Conservation (phyloP, 2,888 invertebrate species). For the Sarcophaga variegata region DNA sequence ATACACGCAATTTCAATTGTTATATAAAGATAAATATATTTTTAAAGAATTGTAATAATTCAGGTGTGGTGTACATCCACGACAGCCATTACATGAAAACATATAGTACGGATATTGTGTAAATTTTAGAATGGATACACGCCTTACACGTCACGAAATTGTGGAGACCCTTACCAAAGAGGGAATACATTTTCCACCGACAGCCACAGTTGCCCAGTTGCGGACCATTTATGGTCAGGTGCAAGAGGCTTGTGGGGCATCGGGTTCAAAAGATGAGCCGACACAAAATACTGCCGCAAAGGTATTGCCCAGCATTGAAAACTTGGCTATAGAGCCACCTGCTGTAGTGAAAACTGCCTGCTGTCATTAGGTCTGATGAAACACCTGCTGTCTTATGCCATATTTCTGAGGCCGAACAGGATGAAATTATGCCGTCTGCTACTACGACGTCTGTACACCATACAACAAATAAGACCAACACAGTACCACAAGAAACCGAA, state of each 20-base stretch:
- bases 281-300: too few species aligned
- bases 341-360: too few species aligned
- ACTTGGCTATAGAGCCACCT: too few species aligned
- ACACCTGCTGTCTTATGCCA: too few species aligned
- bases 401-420: too few species aligned
- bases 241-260: too few species aligned
- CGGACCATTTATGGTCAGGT: not conserved
- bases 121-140: not conserved
- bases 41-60: not conserved
- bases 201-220: constrained; percentile 17
- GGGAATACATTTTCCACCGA: not conserved
- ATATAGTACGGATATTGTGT: not conserved
- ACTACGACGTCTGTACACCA: not conserved
- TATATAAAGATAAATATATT: too few species aligned
- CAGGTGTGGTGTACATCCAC: constrained; percentile 5
- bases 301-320: too few species aligned
- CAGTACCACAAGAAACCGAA: not conserved
- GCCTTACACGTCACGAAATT: constrained; percentile 4
- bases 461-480: too few species aligned
- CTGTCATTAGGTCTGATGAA: too few species aligned
- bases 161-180: not conserved
- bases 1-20: too few species aligned
- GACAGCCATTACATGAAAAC: not conserved
- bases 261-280: too few species aligned
- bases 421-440: not conserved